A percentile compares a stretch with the other conserved stretches of the same genome.
phyloP scores from a whole-genome alignment of 2,113 vertebrate genomes.

The Haplotaxodon microlepis region DNA sequence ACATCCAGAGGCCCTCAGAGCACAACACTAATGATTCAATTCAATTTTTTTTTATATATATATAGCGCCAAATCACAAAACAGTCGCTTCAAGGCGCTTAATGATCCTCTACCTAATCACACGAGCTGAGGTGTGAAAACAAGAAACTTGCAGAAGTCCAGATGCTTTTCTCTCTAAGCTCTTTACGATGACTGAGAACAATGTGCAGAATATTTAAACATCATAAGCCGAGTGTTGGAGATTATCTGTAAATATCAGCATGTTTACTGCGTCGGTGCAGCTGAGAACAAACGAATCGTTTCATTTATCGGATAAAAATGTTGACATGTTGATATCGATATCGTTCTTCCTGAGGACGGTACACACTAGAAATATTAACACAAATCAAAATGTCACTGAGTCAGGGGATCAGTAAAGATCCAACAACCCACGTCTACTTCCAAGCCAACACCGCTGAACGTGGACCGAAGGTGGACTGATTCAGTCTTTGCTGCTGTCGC shows the following conservation, averaged over 20 bases:
- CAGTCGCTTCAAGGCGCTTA: not conserved
- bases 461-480: not conserved
- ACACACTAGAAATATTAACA: not conserved
- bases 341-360: not conserved
- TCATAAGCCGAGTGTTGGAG: not conserved
- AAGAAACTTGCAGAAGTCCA: not conserved
- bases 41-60: not conserved
- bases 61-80: not conserved
- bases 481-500: not conserved
- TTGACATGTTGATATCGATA: not conserved
- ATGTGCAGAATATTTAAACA: not conserved
- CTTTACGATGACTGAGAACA: not conserved
- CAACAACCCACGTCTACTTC: not conserved
- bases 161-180: not conserved
- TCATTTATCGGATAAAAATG: not conserved
- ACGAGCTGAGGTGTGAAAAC: not conserved
- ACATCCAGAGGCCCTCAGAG: rapidly evolving
- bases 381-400: not conserved
- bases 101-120: not conserved
- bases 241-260: not conserved
- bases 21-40: not conserved
- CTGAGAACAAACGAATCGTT: not conserved
- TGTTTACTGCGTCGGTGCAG: not conserved
- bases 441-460: not conserved
- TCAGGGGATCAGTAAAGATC: not conserved